Evolutionary conservation across 2,888 invertebrate genomes (phyloP).

Genomic region (Drosophila niveifrons): DNA sequence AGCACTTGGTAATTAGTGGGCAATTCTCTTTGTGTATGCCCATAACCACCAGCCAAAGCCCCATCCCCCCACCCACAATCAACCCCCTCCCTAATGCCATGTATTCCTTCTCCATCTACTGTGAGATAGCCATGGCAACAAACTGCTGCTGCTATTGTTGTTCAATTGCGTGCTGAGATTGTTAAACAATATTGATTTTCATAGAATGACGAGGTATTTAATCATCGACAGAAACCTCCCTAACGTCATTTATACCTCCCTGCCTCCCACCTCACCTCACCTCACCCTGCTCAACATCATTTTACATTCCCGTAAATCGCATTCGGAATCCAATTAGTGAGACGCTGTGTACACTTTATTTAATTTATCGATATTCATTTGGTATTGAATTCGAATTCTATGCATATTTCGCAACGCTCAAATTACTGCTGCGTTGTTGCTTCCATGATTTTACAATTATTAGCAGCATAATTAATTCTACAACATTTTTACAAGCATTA

Average conservation of each 20-base stretch:
- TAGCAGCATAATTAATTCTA: conserved; percentile 53
- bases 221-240: conserved; percentile 43
- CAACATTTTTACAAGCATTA: conserved; percentile 22
- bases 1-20: conserved; percentile 70
- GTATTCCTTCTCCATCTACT: not conserved
- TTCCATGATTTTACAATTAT: conserved; percentile 42
- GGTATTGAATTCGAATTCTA: conserved; percentile 42
- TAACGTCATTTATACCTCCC: not conserved
- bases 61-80: not conserved
- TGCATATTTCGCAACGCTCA: conserved; percentile 37
- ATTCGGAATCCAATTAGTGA: conserved; percentile 65
- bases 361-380: conserved; percentile 28
- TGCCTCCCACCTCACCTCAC: not conserved
- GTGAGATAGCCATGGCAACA: conserved; percentile 50
- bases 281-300: not conserved
- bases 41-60: not conserved
- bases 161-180: conserved; percentile 70
- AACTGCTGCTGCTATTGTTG: conserved; percentile 28
- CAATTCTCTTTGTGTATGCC: conserved; percentile 23
- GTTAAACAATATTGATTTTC: conserved; percentile 71
- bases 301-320: conserved; percentile 27
- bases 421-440: conserved; percentile 7
- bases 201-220: conserved; percentile 54
- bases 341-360: conserved; percentile 20
- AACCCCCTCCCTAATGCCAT: conserved; percentile 5